Percentiles rank a stretch among this genome's conserved stretches.
Evolutionary conservation across 2,888 invertebrate genomes (phyloP).

Genomic region (Drosophila prolongata): DNA sequence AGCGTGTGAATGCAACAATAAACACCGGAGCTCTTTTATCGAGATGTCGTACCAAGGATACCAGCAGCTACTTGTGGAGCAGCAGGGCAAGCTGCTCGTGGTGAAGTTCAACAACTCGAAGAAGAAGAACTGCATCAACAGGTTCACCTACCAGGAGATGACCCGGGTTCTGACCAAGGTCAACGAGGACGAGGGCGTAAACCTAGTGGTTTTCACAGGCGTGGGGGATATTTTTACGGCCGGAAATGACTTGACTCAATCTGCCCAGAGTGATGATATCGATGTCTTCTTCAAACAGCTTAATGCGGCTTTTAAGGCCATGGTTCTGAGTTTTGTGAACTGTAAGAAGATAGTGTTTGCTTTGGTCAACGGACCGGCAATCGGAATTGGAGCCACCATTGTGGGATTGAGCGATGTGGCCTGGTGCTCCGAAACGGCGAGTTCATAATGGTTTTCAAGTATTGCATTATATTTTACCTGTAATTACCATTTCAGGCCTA

Average conservation of each 20-base stretch:
- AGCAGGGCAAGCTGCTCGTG: conserved; percentile 86
- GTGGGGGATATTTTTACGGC: conserved; percentile 80
- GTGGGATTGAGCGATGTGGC: conserved; percentile 94
- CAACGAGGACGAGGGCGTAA: conserved; percentile 87
- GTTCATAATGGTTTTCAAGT: neutral
- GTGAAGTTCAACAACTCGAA: conserved; percentile 90
- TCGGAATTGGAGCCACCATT: conserved; percentile 92
- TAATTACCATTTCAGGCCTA: conserved; percentile 88
- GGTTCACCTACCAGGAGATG: conserved; percentile 88
- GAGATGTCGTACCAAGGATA: conserved; percentile 68
- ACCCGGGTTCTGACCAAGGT: conserved; percentile 88
- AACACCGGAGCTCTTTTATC: neutral
- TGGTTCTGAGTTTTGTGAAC: conserved; percentile 88
- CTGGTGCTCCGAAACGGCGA: conserved; percentile 93
- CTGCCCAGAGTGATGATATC: neutral
- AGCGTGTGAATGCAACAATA: conserved; percentile 19
- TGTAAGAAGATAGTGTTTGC: conserved; percentile 95
- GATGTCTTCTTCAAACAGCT: conserved; percentile 73
- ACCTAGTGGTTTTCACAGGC: conserved; percentile 90
- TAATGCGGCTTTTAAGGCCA: conserved; percentile 85
- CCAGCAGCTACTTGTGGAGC: conserved; percentile 71
- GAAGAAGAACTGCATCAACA: conserved; percentile 92
- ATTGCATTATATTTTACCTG: neutral
- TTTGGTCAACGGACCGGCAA: conserved; percentile 96
- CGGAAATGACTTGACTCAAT: conserved; percentile 76